Evolutionary conservation across 2,113 vertebrate genomes (phyloP).

Genomic region (Mirounga angustirostris): DNA sequence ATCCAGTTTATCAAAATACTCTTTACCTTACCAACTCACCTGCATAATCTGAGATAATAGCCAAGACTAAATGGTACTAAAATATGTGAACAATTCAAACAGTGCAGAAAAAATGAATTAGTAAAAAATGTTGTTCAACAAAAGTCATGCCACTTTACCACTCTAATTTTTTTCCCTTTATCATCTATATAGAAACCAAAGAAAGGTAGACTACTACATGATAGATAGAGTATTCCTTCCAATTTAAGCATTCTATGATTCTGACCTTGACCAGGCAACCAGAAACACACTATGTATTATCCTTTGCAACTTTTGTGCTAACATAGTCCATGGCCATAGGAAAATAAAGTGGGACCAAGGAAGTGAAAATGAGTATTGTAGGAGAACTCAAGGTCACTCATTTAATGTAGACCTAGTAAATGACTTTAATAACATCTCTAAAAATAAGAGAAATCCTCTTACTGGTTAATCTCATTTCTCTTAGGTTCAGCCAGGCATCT

Average conservation of each 20-base stretch:
- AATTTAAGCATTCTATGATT: background rate
- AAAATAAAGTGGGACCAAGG: background rate
- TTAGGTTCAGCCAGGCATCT: background rate
- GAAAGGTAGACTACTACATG: background rate
- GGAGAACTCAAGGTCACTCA: background rate
- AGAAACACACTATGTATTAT: background rate
- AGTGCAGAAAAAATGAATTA: background rate
- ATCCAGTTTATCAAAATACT: background rate
- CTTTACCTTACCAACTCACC: background rate
- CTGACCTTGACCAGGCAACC: background rate
- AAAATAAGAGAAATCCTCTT: background rate
- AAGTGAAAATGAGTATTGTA: constrained; percentile 1
- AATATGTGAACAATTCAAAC: background rate
- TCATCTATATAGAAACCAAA: background rate
- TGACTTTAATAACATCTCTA: background rate
- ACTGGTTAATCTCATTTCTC: background rate
- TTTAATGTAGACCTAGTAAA: background rate
- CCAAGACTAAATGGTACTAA: background rate
- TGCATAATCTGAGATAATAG: background rate
- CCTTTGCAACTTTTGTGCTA: background rate
- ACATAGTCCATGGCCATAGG: background rate
- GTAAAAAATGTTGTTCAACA: background rate
- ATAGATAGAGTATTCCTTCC: background rate
- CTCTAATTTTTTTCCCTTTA: too few relatives aligned
- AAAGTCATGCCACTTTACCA: background rate